Conservation (phyloP, 2,888 invertebrate genomes). For the Nasonia oneida region DNA sequence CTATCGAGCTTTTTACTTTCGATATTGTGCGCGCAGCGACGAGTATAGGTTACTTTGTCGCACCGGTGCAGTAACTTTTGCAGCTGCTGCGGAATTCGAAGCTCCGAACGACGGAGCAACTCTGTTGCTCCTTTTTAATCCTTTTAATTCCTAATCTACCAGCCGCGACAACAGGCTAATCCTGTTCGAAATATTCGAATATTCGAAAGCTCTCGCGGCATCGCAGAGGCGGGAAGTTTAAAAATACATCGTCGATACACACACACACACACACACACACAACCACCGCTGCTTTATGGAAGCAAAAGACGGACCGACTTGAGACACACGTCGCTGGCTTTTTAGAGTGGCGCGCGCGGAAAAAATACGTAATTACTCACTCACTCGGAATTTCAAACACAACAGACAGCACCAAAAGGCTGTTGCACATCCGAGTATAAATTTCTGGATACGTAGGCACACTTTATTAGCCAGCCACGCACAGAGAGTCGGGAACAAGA, state of each 20-base stretch:
- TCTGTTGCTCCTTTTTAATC: too few relatives aligned
- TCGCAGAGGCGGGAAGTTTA: background rate
- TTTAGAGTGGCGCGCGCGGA: conserved; percentile 71
- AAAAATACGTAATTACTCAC: conserved; percentile 62
- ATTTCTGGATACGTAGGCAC: background rate
- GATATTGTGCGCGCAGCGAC: background rate
- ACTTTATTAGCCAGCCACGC: too few relatives aligned
- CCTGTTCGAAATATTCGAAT: background rate
- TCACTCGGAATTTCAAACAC: too few relatives aligned
- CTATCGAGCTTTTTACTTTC: background rate
- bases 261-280: background rate
- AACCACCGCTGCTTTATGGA: background rate
- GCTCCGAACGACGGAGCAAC: too few relatives aligned
- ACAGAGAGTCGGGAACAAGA: too few relatives aligned
- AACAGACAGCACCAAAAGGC: background rate
- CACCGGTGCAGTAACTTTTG: background rate
- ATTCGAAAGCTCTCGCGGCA: background rate
- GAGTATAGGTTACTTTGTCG: background rate
- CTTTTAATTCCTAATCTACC: too few relatives aligned
- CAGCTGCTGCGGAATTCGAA: background rate
- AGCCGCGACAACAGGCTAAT: too few relatives aligned
- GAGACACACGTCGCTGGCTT: conserved; percentile 72
- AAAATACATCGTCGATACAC: background rate
- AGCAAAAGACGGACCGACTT: background rate
- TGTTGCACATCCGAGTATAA: background rate